Evolutionary conservation across 2,888 invertebrate species (phyloP), one percentile per base, ranked within the genome.

Genomic region (Charanyca ferruginea): DNA sequence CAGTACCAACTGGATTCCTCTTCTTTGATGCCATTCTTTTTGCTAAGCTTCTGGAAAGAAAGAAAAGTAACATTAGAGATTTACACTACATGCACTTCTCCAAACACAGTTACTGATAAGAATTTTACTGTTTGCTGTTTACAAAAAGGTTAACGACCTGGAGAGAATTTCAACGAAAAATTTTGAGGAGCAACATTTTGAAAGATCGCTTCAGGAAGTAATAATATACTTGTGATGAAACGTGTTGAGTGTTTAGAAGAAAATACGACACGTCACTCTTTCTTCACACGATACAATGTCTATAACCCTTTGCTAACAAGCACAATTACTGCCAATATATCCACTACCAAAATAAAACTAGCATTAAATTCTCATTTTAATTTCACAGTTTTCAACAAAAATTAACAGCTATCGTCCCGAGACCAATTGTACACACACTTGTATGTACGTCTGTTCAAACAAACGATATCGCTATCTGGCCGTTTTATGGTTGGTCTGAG

Each of bases 1-100:
- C 96, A 96, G 81, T 95, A 95, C 96, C 96, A 96, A 74, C 90
- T 94, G 54, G 94, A 88, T 51, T 95, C 94, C 67, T 95, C 95
- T 79, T 95, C 95, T 81, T 90, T 91, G 74, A 93, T 85, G 80
- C 94, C 94, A 94, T 94, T 95, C 80, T 90, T 92, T 76, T 87
- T 89, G 63, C 89, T 85, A 82, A 92, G 87, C 84, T 87, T 94
- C 95, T 95, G 94, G 6, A 94, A 95, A 89, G 68, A 90, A 81
- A 79, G 80, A 87, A 85, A 77, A 48, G 16, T 4, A 16, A 79
- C 20, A 23, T 68, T 62, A 32, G 32, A 7, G 7, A 48, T 9
- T 54, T 41, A 32, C 16, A 16, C 28, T 20, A 1, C 11, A 6
- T 16, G 23, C 35, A 42, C 42, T 48, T 48, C n/a, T 42, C 3